These are phyloP conservation scores for Hemiscyllium ocellatum DNA, from an alignment of 2,113 vertebrate species.

Conservation along the genomic window DNA sequence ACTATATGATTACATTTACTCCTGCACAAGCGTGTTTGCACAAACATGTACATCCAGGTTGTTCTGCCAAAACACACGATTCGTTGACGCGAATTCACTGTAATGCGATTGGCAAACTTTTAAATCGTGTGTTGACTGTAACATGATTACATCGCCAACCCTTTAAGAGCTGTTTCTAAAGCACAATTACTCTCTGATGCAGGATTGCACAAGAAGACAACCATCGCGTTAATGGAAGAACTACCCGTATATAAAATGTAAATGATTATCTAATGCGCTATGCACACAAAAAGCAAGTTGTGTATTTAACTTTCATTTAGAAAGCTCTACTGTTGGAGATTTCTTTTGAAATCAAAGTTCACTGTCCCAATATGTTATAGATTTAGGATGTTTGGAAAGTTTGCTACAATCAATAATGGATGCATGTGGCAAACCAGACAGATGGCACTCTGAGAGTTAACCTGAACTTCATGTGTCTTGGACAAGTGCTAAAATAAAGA, in stretches of 20 bases:
- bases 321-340: background rate
- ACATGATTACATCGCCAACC: no score
- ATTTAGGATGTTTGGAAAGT: background rate
- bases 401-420: background rate
- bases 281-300: background rate
- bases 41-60: background rate
- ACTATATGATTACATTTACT: background rate
- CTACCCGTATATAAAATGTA: background rate
- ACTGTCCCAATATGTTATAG: background rate
- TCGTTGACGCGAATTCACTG: no score
- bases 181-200: no score
- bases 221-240: no score
- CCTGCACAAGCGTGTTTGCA: background rate
- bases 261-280: background rate
- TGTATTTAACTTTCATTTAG: background rate
- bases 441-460: slow-evolving; percentile 12
- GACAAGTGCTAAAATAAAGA: slow-evolving; percentile 26
- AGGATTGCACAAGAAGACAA: no score
- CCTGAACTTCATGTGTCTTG: background rate
- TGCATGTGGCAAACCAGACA: background rate
- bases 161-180: no score
- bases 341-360: no score
- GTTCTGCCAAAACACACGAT: no score
- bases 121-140: no score
- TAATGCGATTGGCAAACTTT: no score